Base-by-base conservation (phyloP, 2,797 vertebrate species). In the Coregonus sp. region DNA sequence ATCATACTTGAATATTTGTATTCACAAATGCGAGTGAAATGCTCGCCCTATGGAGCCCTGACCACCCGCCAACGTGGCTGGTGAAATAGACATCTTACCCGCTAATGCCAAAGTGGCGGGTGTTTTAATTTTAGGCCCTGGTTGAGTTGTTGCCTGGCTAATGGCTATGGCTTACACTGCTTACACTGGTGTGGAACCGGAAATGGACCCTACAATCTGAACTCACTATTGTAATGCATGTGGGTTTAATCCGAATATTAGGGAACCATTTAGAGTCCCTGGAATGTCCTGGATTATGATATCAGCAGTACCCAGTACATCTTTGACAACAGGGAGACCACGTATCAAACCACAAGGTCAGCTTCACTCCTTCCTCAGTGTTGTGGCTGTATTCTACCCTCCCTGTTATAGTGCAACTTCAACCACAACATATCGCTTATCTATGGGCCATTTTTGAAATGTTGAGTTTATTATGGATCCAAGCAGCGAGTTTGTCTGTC, bases 271-370 rank as follows among this genome's bases (percentile, higher is more conserved):
- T 9, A 3, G 63, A 9, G 20, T 7, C 5, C 4, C 20, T 66
- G 40, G 11, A 47, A 31, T 66, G 63, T 66, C 9, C 63, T 59
- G 15, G 15, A 31, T 12, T 29, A 35, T 29, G 65, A 12, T 6
- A 31, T 15, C 14, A 35, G 65, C 65, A 4, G 65, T 6, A 4
- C 65, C 31, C 65, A 67, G 3, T 31, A 7, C 54, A 16, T 59
- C 56, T 59, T 66, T 85, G 76, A 63, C 78, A 74, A 77, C 67
- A 66, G 82, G 85, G 75, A 84, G 80, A 80, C 63, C 69, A 72
- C 78, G 85, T 81, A 76, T 61, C 70, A 40, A 54, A 70, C 81
- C 84, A 31, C 85, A 86, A 88, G 88, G 89, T 78, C 52, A 14
- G 80, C 63, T 52, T 82, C 7, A 5, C 56, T 20, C n/a, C 18